A percentile compares a stretch with the other conserved stretches of the same genome.
Conservation (phyloP, 2,888 invertebrate genomes). For the Apantesis nais region DNA sequence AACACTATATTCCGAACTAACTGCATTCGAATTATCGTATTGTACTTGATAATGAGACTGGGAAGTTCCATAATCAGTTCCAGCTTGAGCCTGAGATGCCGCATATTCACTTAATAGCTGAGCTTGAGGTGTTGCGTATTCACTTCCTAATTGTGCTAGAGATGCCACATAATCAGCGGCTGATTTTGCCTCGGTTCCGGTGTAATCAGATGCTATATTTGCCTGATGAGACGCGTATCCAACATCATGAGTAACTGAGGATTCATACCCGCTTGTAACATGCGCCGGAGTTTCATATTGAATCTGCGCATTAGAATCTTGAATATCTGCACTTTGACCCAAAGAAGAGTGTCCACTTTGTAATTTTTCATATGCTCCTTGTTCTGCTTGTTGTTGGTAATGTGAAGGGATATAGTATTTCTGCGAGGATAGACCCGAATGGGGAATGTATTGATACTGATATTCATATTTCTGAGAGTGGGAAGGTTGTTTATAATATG, state of each 20-base stretch:
- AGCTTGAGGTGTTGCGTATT: slow-evolving; percentile 27
- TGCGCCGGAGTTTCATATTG: slow-evolving; percentile 60
- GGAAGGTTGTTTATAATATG: slow-evolving; percentile 64
- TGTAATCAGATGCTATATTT: slow-evolving; percentile 14
- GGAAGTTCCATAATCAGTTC: slow-evolving; percentile 7
- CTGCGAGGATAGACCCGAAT: slow-evolving; percentile 57
- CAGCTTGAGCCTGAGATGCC: slow-evolving; percentile 5
- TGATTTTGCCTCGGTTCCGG: slow-evolving; percentile 33
- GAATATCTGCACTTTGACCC: slow-evolving; percentile 27
- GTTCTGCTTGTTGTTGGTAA: slow-evolving; percentile 61
- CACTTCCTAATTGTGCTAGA: slow-evolving; percentile 23
- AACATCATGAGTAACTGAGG: slow-evolving; percentile 49
- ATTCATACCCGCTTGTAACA: slow-evolving; percentile 48
- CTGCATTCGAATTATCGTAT: slow-evolving; percentile 39
- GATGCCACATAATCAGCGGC: slow-evolving; percentile 51
- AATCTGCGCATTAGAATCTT: slow-evolving; percentile 48
- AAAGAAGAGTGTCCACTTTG: slow-evolving; percentile 37
- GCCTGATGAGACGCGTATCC: slow-evolving; percentile 32
- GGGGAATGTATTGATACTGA: slow-evolving; percentile 68
- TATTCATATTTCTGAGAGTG: slow-evolving; percentile 71
- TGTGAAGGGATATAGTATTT: slow-evolving; percentile 62
- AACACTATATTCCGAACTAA: slow-evolving; percentile 47
- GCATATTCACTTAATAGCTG: not conserved
- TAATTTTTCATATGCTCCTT: slow-evolving; percentile 39
- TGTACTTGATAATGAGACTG: slow-evolving; percentile 18